Evolutionary conservation across 2,797 vertebrate species (phyloP), one percentile per base, ranked within the genome.

Genomic region (Pyrocephalus nanus): DNA sequence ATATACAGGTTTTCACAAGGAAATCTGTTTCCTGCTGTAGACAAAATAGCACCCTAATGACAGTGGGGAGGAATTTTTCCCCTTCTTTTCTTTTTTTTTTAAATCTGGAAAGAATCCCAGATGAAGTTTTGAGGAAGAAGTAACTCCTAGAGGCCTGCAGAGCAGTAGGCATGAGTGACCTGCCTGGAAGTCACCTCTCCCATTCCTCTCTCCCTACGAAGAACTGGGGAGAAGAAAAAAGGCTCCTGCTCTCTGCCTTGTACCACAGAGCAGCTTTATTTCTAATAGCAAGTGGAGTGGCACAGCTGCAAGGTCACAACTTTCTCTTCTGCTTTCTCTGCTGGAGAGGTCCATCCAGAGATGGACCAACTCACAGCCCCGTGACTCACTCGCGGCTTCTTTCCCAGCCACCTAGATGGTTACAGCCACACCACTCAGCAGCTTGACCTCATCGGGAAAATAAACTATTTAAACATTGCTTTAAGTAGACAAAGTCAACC

Each of bases 221-320:
- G 66, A 60, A 45, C n/a, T 13, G 17, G 30, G 3, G 16, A 86
- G 45, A 71, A 72, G 62, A 51, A 4, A 76, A 66, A 69, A 48
- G 6, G 6, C 15, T 71, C 16, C 21, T 64, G 25, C 15, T 25
- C 9, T 54, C 64, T 4, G 0, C 13, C 19, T 86, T 36, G 14
- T 64, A n/a, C 30, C 32, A 38, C 8, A 17, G 3, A 73, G 26
- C 5, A 66, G 16, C 14, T 38, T 27, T 72, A 22, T 26, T 71
- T 51, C 23, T 29, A 42, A 34, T 1, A 66, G 29, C 8, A 79
- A 51, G 25, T 42, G 17, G 36, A 89, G 43, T 38, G 19, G 30
- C 1, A 1, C 9, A 57, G 23, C 8, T 2, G 1, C 1, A 2
- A 71, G 54, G 21, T 8, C 71, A 58, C 4, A 2, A 2, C 14